Base-by-base conservation (phyloP, 2,113 vertebrate species). In the Caranx melampygus region DNA sequence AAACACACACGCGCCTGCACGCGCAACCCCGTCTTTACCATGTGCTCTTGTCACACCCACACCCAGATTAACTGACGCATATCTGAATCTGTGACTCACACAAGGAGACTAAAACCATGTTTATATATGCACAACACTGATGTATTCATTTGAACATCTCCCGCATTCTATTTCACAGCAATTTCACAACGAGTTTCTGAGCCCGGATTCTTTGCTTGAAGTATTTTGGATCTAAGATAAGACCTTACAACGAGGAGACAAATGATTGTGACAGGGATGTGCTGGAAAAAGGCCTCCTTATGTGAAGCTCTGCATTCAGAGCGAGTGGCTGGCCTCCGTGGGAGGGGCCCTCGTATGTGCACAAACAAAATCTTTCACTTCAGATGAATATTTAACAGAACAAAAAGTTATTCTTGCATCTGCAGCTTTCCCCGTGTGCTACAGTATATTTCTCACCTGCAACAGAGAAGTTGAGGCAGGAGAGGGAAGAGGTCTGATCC, bases 161-260 rank as follows among this genome's bases (percentile, higher is more conserved):
- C 72, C 59, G 40, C 67, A 65, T 92, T 87, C 82, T 72, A 87
- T 90, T 92, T 88, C 87, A 87, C 87, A 87, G 87, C 85, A 90
- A 92, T 94, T 93, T 92, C 83, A 60, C 82, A 55, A 55, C 51
- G 65, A 60, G 58, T 86, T 83, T 85, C 69, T 21, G 73, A 78
- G 69, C 84, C 42, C 33, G 26, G 78, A 83, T 82, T 80, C 81
- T 84, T 37, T 62, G 84, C 84, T 89, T 89, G 82, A 87, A 84
- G 82, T 88, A 74, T 84, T 91, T 73, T 69, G 87, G 83, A 86
- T 90, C 79, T 80, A 26, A 72, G 91, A 91, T 87, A 73, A 91
- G 75, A 80, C 70, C 60, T 44, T 47, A 79, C 52, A 62, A 83
- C 21, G 35, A 75, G 72, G 72, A 89, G 84, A 88, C 83, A 87